Evolutionary conservation across 2,113 vertebrate genomes (phyloP).

Genomic region (Gavia stellata): DNA sequence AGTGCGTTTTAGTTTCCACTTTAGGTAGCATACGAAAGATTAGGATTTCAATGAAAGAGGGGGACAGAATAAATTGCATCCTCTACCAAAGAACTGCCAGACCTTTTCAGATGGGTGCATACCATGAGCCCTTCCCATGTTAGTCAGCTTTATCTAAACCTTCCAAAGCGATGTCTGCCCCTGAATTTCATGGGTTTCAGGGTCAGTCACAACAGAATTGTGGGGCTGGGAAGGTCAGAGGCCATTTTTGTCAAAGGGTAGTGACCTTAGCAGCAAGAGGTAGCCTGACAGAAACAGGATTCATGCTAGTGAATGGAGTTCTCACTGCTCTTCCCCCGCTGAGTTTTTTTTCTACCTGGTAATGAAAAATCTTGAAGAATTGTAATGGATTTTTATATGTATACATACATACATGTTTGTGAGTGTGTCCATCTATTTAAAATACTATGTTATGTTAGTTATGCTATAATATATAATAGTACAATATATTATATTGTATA

Average conservation of each 20-base stretch:
- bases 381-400: slow-evolving; percentile 34
- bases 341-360: slow-evolving; percentile 67
- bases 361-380: slow-evolving; percentile 70
- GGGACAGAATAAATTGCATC: slow-evolving; percentile 71
- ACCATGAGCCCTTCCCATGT: slow-evolving; percentile 70
- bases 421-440: background rate
- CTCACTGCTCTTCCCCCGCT: slow-evolving; percentile 62
- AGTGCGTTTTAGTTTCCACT: slow-evolving; percentile 57
- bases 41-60: slow-evolving; percentile 66
- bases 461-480: background rate
- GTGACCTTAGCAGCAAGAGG: slow-evolving; percentile 74
- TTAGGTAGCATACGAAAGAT: slow-evolving; percentile 67
- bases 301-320: slow-evolving; percentile 61
- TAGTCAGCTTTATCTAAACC: slow-evolving; percentile 72
- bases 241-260: slow-evolving; percentile 73
- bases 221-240: slow-evolving; percentile 70
- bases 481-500: background rate
- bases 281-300: slow-evolving; percentile 62
- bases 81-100: slow-evolving; percentile 63
- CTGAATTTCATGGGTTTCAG: slow-evolving; percentile 76
- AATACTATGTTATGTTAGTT: background rate
- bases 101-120: slow-evolving; percentile 67
- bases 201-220: slow-evolving; percentile 74
- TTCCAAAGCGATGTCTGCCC: slow-evolving; percentile 68
- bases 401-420: background rate